Evolutionary conservation across 2,888 invertebrate species (phyloP), one percentile per base, ranked within the genome.

Genomic region (Lithophane ornitopus): DNA sequence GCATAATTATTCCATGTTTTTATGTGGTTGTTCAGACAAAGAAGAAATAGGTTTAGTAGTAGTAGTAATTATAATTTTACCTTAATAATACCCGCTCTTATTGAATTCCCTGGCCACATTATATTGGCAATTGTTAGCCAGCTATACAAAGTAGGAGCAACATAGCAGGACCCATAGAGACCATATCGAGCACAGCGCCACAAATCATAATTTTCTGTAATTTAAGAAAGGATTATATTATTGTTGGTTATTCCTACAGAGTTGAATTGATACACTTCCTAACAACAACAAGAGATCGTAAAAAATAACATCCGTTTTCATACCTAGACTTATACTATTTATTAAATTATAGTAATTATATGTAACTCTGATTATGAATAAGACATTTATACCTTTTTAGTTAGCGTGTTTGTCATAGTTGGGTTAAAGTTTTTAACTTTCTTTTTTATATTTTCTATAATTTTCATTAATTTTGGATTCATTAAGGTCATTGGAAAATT

Each of bases 121-220:
- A 97, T 96, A 86, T 97, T 97, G n/a, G 98, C 98, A 70, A 98
- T 93, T 91, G 97, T 97, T 66, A 99, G 95, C 98, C 98, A 98
- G 74, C 97, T 97, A 90, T 98, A 98, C 0, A 98, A 94, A 9
- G 98, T 98, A 22, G 98, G 98, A 1, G 98, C 98, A 34, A 98
- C 98, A 93, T 98, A 98, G 67, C 98, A 97, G 14, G 98, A 97
- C n/a, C 98, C 98, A 93, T 98, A 98, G 69, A 98, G 89, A 89
- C 98, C 97, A 94, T 98, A 98, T 80, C 98, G 97, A 56, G 97
- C 93, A 84, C 97, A 97, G 90, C 98, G 97, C 93, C 95, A 97
- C 97, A 97, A 98, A 89, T 98, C 98, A 91, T 97, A 98, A 81
- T 94, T 95, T 61, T 95, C 97, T 97, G 90, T 39, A 86, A 78